Evolutionary conservation across 2,113 vertebrate genomes (phyloP).

Genomic region (Psilopsiagon aurifrons): DNA sequence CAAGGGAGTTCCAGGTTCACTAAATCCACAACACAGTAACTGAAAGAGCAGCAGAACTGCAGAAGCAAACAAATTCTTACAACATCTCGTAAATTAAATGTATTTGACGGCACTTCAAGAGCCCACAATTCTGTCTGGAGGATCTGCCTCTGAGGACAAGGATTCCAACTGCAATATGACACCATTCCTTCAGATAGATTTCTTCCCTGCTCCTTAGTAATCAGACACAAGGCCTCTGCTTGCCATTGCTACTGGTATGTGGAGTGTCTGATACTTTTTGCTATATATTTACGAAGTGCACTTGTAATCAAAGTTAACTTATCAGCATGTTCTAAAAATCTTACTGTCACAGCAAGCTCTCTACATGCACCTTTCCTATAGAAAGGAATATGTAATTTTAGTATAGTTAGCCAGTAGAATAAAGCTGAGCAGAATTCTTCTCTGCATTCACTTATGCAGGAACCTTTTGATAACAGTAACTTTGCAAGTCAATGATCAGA

Average conservation of each 20-base stretch:
- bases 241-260: not conserved
- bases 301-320: not conserved
- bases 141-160: not conserved
- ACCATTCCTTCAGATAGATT: not conserved
- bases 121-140: not conserved
- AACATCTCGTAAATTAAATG: not conserved
- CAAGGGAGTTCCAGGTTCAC: not conserved
- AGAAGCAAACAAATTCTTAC: not conserved
- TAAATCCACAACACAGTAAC: not conserved
- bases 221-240: not conserved
- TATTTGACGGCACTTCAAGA: not conserved
- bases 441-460: not conserved
- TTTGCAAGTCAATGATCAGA: not conserved
- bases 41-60: not conserved
- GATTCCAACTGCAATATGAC: slow-evolving; percentile 10
- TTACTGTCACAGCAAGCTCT: not conserved
- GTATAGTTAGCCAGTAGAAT: not conserved
- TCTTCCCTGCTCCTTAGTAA: not conserved
- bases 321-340: not conserved
- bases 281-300: not conserved
- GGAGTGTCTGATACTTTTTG: not conserved
- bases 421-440: not conserved
- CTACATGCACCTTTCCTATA: not conserved
- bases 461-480: not conserved
- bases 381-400: not conserved